Conservation (phyloP, 2,113 vertebrate genomes). For the Syngnathus scovelli region DNA sequence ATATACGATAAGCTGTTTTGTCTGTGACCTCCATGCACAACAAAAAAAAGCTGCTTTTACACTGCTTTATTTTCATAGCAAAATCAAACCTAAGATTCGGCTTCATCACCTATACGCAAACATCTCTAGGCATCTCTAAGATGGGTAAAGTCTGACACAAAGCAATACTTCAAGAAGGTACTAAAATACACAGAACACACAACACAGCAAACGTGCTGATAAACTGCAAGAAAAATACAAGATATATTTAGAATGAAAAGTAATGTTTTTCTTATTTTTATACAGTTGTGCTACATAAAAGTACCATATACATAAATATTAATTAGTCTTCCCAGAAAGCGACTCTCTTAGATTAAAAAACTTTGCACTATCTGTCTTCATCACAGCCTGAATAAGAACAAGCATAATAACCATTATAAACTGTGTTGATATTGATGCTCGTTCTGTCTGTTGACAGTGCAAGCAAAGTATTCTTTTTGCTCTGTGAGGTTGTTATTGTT, state of each 20-base stretch:
- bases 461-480: not conserved
- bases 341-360: not conserved
- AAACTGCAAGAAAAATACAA: not conserved
- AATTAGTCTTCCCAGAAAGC: not conserved
- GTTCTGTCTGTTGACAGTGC: not conserved
- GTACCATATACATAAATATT: not conserved
- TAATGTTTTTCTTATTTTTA: not conserved
- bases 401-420: not conserved
- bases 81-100: constrained; percentile 1
- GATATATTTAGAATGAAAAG: not conserved
- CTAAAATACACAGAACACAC: not conserved
- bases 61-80: constrained; percentile 7
- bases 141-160: constrained; percentile 11
- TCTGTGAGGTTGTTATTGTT: not conserved
- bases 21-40: constrained; percentile 19
- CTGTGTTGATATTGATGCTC: not conserved
- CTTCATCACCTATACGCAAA: constrained; percentile 9
- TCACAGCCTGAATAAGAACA: not conserved
- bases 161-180: constrained; percentile 1
- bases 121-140: constrained; percentile 1
- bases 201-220: not conserved
- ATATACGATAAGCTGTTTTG: constrained; percentile 24
- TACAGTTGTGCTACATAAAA: not conserved
- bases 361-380: not conserved
- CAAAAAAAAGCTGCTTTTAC: not conserved